phyloP scores from a whole-genome alignment of 64 coral and sea anemone genomes.

The Pachyseris speciosa region DNA sequence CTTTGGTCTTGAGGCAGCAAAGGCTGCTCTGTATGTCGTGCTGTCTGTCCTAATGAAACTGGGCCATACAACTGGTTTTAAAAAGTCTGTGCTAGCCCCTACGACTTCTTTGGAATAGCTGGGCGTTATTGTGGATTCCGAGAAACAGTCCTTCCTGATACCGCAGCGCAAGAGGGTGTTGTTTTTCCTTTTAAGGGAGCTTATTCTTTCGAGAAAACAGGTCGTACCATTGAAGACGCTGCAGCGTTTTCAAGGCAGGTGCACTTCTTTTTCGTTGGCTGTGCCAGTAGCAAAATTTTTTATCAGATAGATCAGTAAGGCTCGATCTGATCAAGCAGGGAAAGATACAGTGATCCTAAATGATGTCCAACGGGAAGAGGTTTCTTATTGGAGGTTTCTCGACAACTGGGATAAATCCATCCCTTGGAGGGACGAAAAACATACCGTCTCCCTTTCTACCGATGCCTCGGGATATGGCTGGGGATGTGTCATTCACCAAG shows the following conservation, averaged over 20 bases:
- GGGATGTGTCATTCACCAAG: slow-evolving; percentile 20
- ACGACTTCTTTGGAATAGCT: background rate
- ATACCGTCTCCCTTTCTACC: slow-evolving; percentile 8
- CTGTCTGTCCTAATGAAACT: background rate
- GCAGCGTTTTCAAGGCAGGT: slow-evolving; percentile 20
- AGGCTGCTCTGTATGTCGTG: background rate
- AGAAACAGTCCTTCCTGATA: background rate
- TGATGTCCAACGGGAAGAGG: background rate
- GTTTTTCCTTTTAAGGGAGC: background rate
- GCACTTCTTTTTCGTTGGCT: slow-evolving; percentile 9
- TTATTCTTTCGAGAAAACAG: background rate
- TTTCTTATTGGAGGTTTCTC: slow-evolving; percentile 41
- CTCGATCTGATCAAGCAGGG: background rate
- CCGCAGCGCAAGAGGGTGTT: background rate
- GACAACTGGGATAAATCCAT: slow-evolving; percentile 5
- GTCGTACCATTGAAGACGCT: background rate
- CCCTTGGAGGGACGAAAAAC: slow-evolving; percentile 41
- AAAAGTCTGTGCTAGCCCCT: background rate
- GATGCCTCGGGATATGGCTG: slow-evolving; percentile 20
- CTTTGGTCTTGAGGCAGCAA: background rate
- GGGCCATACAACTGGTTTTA: background rate
- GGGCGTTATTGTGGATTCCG: background rate
- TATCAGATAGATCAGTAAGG: slow-evolving; percentile 22
- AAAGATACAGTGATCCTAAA: background rate
- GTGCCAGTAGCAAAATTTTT: slow-evolving; percentile 42